phyloP scores from a whole-genome alignment of 2,888 invertebrate genomes.

The Dinocampus coccinellae region DNA sequence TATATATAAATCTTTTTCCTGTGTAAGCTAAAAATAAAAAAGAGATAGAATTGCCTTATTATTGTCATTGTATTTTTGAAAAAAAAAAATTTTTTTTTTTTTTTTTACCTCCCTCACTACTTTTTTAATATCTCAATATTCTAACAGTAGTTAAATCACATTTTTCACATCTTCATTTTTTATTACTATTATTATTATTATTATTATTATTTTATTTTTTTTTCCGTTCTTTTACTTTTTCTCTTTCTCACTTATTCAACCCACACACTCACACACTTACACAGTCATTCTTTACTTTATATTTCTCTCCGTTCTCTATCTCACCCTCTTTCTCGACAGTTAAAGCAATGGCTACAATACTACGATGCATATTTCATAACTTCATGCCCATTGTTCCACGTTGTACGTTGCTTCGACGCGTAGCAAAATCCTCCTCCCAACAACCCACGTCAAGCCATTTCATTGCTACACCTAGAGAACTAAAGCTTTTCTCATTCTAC shows the following conservation, averaged over 20 bases:
- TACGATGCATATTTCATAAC: conserved; percentile 37
- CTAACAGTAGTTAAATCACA: not conserved
- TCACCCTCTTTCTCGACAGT: not conserved
- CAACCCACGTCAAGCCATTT: conserved; percentile 6
- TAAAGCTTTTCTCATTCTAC: not conserved
- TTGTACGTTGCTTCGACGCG: conserved; percentile 16
- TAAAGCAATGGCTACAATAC: conserved; percentile 25
- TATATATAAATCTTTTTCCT: no score
- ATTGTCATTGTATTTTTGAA: no score
- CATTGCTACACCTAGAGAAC: not conserved
- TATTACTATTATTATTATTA: no score
- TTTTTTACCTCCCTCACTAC: conserved; percentile 3
- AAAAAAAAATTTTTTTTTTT: no score
- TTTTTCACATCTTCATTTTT: no score
- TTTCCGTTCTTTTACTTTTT: not conserved
- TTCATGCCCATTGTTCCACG: conserved; percentile 29
- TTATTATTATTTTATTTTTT: no score
- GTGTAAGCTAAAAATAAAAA: no score
- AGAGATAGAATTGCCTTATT: not conserved
- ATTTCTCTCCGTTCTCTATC: no score
- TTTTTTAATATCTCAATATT: conserved; percentile 22
- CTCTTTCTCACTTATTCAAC: not conserved
- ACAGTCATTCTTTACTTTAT: no score
- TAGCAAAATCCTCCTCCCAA: not conserved
- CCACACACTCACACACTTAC: no score